Evolutionary conservation across 2,797 vertebrate species (phyloP).

Genomic region (Mormyrops boulengeri): DNA sequence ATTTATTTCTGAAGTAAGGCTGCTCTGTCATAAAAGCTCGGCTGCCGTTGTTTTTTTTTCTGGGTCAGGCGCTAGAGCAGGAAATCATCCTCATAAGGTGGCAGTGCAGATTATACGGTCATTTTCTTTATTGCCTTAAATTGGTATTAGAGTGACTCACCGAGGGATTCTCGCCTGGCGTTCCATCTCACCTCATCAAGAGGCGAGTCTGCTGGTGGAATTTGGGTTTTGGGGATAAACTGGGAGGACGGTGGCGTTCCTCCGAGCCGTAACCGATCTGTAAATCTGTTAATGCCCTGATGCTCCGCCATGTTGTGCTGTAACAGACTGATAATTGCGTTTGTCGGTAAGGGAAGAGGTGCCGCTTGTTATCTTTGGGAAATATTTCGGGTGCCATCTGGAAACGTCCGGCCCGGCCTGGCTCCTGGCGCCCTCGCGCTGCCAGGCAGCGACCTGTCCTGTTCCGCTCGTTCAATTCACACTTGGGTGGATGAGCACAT

Average conservation of each 20-base stretch:
- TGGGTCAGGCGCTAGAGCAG: conserved; percentile 58
- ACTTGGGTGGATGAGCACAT: background rate
- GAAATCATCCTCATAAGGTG: background rate
- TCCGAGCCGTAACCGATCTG: conserved; percentile 1
- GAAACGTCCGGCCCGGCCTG: background rate
- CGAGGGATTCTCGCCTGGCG: background rate
- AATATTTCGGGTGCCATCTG: background rate
- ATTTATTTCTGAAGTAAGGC: conserved; percentile 59
- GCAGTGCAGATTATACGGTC: background rate
- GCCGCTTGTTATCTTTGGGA: conserved; percentile 34
- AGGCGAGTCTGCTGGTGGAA: background rate
- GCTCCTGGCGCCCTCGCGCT: background rate
- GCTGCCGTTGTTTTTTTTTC: conserved; percentile 57
- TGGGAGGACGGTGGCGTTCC: background rate
- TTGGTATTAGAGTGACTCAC: conserved; percentile 1
- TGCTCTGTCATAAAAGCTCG: conserved; percentile 48
- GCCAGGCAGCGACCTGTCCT: background rate
- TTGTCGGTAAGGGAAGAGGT: conserved; percentile 43
- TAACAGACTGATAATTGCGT: conserved; percentile 33
- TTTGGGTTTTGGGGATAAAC: background rate
- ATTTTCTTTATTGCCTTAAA: background rate
- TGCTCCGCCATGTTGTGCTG: conserved; percentile 24
- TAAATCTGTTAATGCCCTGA: conserved; percentile 12
- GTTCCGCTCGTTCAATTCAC: background rate
- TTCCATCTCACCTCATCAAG: background rate